Evolutionary conservation across 2,888 invertebrate genomes (phyloP), one percentile per base, ranked within the genome.

Genomic region (Tineola bisselliella): DNA sequence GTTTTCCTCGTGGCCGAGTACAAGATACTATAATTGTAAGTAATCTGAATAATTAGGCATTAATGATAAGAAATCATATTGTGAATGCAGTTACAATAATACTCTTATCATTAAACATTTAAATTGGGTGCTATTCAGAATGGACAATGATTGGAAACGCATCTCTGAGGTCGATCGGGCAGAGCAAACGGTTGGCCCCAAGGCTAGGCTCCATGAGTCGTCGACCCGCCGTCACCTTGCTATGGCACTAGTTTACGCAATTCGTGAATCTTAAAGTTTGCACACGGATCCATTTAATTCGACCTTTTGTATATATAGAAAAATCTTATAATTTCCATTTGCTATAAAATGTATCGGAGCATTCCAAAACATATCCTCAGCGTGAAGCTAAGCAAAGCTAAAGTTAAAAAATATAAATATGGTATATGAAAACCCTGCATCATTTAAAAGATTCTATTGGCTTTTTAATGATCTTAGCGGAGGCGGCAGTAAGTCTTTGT

Each of bases 171-270:
- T 84, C 83, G 77, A 66, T 64, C 65, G 65, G 72, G 73, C 72
- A 73, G 78, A 75, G 76, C 74, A 77, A 76, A 44, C 62, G 19
- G 44, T 13, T 44, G 74, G 71, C 79, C 72, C 75, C 86, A 84
- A 86, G 86, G 86, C 81, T 79, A 73, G 67, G 65, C 66, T 69
- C 72, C 18, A 69, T 73, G 74, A 79, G 86, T 84, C 86, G 83
- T 74, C 81, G 86, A 86, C 86, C 86, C 78, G 76, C 74, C 77
- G 76, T 84, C 78, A 84, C 86, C 86, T 87, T 86, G 84, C 76
- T 71, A 75, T 78, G 79, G 77, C 33, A 76, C 72, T 70, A 75
- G 76, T 80, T 84, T 87, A 86, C 86, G 86, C 86, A 87, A 87
- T 80, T 76, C 69, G 76, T 76, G 81, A 83, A 84, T 84, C 84